A percentile compares a stretch with the other conserved stretches of the same genome.
phyloP scores from a whole-genome alignment of 2,797 vertebrate species.

The Squalus acanthias region DNA sequence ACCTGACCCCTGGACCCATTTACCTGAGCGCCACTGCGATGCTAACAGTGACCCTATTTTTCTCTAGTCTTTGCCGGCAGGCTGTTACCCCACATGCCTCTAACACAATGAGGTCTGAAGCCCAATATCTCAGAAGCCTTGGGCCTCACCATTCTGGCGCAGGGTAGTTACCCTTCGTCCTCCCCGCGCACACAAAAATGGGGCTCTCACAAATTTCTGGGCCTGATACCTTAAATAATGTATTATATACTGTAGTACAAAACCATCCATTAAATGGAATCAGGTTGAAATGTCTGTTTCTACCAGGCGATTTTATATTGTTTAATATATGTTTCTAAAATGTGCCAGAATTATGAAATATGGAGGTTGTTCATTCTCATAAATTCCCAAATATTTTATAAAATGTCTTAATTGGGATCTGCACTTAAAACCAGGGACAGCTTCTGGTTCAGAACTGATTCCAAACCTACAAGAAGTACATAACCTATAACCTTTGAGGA shows the following conservation, averaged over 20 bases:
- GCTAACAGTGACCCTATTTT: not conserved
- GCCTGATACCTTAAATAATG: not conserved
- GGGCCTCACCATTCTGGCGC: not conserved
- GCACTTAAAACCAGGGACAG: not conserved
- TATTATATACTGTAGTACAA: not conserved
- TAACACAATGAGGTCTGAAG: not conserved
- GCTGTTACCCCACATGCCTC: not conserved
- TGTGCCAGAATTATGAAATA: not conserved
- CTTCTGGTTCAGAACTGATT: not conserved
- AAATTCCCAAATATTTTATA: not conserved
- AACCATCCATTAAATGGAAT: not conserved
- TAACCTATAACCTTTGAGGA: conserved; percentile 27
- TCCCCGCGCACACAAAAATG: not conserved
- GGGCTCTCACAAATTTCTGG: not conserved
- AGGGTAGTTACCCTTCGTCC: not conserved
- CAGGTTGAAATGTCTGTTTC: not conserved
- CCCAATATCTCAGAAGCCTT: not conserved
- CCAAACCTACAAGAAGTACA: not conserved
- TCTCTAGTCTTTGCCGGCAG: not conserved
- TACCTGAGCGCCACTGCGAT: too few relatives aligned
- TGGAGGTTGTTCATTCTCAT: not conserved
- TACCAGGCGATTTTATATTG: not conserved
- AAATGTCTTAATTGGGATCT: not conserved
- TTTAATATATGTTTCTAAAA: not conserved
- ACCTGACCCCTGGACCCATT: not conserved